phyloP scores from a whole-genome alignment of 2,113 vertebrate species.

The Muntiacus muntjak region DNA sequence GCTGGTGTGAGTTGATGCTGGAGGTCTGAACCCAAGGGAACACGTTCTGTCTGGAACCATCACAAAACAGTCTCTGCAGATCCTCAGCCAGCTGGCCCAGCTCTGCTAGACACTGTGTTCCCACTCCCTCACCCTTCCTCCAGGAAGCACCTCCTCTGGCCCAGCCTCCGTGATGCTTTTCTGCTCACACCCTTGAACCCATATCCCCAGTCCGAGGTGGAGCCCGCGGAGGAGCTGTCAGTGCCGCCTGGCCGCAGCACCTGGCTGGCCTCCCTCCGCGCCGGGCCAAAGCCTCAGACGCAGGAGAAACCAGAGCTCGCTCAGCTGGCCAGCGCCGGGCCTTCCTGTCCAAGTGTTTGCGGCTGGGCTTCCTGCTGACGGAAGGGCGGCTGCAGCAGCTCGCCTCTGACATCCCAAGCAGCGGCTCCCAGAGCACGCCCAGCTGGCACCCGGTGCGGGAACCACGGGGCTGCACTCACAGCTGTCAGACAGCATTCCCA shows the following conservation, averaged over 20 bases:
- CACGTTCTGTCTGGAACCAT: not conserved
- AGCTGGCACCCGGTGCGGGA: constrained; percentile 46
- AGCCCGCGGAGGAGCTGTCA: not conserved
- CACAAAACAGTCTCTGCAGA: not conserved
- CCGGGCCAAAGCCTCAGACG: constrained; percentile 64
- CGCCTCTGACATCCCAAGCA: constrained; percentile 46
- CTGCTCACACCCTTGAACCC: constrained; percentile 48
- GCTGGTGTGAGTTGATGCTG: not conserved
- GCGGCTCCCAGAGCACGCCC: constrained; percentile 51
- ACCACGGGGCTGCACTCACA: not conserved
- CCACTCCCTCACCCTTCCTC: constrained; percentile 29
- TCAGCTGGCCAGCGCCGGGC: constrained; percentile 39
- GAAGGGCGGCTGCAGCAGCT: constrained; percentile 53
- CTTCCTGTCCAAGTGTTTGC: constrained; percentile 68
- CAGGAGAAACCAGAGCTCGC: constrained; percentile 63
- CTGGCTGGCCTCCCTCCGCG: constrained; percentile 54
- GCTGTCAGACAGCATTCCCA: constrained; percentile 49
- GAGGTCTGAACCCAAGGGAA: not conserved
- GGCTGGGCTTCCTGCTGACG: constrained; percentile 68
- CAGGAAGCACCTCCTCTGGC: constrained; percentile 51
- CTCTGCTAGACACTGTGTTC: not conserved
- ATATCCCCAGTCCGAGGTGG: constrained; percentile 19
- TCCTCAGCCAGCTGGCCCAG: constrained; percentile 30
- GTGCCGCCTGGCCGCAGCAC: not conserved
- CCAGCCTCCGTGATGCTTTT: constrained; percentile 33